phyloP scores from a whole-genome alignment of 1,140 invertebrate species.

The Hestina assimilis region DNA sequence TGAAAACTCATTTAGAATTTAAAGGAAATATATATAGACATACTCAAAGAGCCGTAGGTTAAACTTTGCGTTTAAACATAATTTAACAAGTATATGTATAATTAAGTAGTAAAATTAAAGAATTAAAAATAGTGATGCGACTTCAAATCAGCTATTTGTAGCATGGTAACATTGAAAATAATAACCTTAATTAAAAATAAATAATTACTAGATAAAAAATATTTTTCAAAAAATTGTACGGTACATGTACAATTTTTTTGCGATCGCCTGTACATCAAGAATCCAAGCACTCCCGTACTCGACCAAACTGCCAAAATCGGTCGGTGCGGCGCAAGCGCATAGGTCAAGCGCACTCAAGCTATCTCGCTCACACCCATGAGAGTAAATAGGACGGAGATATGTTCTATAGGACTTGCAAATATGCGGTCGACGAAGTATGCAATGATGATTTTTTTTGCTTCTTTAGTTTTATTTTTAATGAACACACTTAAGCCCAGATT shows the following conservation, averaged over 20 bases:
- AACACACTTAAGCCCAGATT: slow-evolving; percentile 11
- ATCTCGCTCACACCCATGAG: slow-evolving; percentile 23
- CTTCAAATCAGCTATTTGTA: no score
- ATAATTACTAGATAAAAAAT: no score
- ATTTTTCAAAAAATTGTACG: no score
- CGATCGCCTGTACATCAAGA: slow-evolving; percentile 29
- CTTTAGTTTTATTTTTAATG: slow-evolving; percentile 24
- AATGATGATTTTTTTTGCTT: slow-evolving; percentile 42
- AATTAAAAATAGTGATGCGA: no score
- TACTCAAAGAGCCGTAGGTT: no score
- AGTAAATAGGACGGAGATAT: slow-evolving; percentile 23
- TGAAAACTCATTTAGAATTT: no score
- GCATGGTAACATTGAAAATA: no score
- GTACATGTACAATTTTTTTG: not conserved
- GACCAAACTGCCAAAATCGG: slow-evolving; percentile 55
- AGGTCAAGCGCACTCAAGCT: slow-evolving; percentile 52
- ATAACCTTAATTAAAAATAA: no score
- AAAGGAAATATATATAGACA: no score
- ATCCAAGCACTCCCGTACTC: slow-evolving; percentile 35
- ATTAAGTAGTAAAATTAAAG: no score
- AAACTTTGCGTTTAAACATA: no score
- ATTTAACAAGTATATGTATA: no score
- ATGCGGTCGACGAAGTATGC: slow-evolving; percentile 51
- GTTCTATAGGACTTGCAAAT: slow-evolving; percentile 48
- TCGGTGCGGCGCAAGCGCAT: slow-evolving; percentile 51